Conservation (phyloP, 2,113 vertebrate species). For the Petrocephalus zakoni region DNA sequence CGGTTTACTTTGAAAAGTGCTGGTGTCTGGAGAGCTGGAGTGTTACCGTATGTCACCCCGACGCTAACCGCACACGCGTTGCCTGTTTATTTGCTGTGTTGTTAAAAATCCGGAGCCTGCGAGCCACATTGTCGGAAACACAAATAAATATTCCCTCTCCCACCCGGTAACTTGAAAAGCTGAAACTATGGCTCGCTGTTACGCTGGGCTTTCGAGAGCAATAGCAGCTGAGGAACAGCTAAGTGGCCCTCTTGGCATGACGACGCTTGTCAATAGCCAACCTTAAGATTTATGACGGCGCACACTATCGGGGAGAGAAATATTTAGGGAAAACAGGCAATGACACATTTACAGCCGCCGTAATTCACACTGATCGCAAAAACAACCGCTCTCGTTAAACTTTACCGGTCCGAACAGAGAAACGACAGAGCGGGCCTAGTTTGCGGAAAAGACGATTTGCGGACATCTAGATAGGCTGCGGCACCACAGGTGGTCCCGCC, state of each 20-base stretch:
- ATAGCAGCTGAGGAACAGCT: not conserved
- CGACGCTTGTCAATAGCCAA: not conserved
- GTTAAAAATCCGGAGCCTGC: slow-evolving; percentile 42
- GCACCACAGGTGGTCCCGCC: not conserved
- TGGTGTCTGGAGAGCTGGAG: slow-evolving; percentile 33
- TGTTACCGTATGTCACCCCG: slow-evolving; percentile 33
- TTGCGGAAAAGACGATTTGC: not conserved
- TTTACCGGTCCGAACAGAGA: not conserved
- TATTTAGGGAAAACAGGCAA: slow-evolving; percentile 50
- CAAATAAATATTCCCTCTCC: slow-evolving; percentile 39
- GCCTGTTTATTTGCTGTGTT: slow-evolving; percentile 50
- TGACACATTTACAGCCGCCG: slow-evolving; percentile 28
- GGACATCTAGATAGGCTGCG: not conserved
- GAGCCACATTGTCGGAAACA: slow-evolving; percentile 25
- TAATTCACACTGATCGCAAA: slow-evolving; percentile 29
- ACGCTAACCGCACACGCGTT: slow-evolving; percentile 21
- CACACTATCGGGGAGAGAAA: slow-evolving; percentile 52
- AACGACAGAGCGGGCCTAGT: not conserved
- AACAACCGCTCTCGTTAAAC: not conserved
- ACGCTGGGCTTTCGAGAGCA: not conserved
- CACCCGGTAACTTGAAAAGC: slow-evolving; percentile 37
- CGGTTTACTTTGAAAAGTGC: slow-evolving; percentile 47
- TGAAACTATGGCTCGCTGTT: slow-evolving; percentile 7
- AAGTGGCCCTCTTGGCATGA: not conserved
- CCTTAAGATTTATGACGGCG: slow-evolving; percentile 36